phyloP scores from a whole-genome alignment of 2,113 vertebrate genomes.

The Rana temporaria region DNA sequence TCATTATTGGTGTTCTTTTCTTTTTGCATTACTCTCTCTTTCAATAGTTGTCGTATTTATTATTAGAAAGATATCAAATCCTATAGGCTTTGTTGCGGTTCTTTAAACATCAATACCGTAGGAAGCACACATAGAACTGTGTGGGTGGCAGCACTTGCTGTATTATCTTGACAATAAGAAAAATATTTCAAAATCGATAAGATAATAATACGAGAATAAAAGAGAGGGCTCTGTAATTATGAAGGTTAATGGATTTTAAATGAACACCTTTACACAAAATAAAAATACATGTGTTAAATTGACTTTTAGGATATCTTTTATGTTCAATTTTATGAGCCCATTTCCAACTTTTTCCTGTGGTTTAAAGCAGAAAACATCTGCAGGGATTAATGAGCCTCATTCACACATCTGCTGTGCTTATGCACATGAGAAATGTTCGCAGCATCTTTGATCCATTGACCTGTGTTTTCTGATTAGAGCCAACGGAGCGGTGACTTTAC shows the following conservation, averaged over 20 bases:
- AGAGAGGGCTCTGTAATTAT: background rate
- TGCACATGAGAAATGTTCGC: too few relatives aligned
- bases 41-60: constrained; percentile 10
- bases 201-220: background rate
- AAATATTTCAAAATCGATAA: background rate
- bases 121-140: background rate
- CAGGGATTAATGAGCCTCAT: too few relatives aligned
- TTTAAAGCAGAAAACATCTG: too few relatives aligned
- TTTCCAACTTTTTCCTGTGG: too few relatives aligned
- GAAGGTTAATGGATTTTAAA: background rate
- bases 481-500: too few relatives aligned
- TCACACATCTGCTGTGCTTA: too few relatives aligned
- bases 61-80: background rate
- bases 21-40: background rate
- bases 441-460: too few relatives aligned
- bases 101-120: background rate
- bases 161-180: background rate
- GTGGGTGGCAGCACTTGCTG: background rate
- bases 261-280: background rate
- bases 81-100: constrained; percentile 2
- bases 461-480: too few relatives aligned
- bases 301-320: too few relatives aligned
- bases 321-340: too few relatives aligned
- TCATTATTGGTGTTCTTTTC: background rate
- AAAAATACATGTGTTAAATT: too few relatives aligned